Evolutionary conservation across 2,888 invertebrate species (phyloP), one percentile per base, ranked within the genome.

Genomic region (Yponomeuta cagnagella): DNA sequence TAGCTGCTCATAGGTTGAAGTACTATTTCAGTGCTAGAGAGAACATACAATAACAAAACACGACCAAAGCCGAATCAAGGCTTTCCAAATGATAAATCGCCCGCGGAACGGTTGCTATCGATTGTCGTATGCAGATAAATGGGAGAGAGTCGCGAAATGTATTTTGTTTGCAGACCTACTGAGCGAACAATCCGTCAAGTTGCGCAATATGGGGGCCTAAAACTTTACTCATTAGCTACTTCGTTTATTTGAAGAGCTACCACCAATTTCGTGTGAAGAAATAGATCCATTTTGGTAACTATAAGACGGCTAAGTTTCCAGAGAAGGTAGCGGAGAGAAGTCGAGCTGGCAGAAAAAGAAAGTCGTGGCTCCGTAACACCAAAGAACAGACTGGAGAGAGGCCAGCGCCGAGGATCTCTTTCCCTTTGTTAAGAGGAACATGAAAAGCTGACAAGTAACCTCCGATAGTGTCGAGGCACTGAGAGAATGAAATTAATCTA

Each of bases 41-140:
- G 52, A 52, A 15, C 52, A 3, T 2, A 58, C 5, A 8, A 15
- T 15, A 58, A 58, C 52, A 58, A 58, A 58, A 58, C 15, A 15
- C 52, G 52, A 12, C 9, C 43, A 15, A 58, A 1, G 12, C 52
- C 12, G 52, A 58, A 58, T 58, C 52, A 15, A 58, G 52, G 52
- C 52, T 15, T 58, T 58, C 52, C 52, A 58, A 58, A 58, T 58
- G 52, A 58, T 58, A 58, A 58, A 58, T 58, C 15, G 52, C 52
- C 15, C 15, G 52, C 52, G 52, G 15, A 58, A 58, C 52, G 52
- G 52, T 58, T 58, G 52, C 15, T 58, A 58, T 58, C 52, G 52
- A 58, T 58, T 58, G 52, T 58, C 52, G 52, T 58, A 58, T 58
- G 52, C 52, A 58, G 52, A 58, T 58, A 58, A 58, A 58, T 58